Evolutionary conservation across 2,888 invertebrate genomes (phyloP), one percentile per base, ranked within the genome.

Genomic region (Microctonus hyperodae): DNA sequence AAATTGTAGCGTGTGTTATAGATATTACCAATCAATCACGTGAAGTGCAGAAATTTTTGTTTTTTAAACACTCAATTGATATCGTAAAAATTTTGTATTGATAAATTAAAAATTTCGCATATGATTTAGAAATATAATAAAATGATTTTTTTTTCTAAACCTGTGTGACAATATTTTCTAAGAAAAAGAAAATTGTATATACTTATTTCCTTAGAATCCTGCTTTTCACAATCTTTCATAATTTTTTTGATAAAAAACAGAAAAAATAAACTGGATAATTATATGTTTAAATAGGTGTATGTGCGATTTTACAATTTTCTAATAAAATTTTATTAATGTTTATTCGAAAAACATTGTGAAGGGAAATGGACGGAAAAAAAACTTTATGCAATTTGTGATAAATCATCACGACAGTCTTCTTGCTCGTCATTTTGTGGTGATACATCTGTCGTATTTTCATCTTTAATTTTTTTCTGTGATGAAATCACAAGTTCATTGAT

Each of bases 401-500:
- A 48, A 37, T 50, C 37, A 33, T 62, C 57, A 23, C 66, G 62
- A 61, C 66, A 62, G 37, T 66, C 62, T 33, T 33, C 20, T n/a
- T 44, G 9, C 57, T 61, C 51, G 22, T 40, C 55, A 40, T 62
- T 31, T 35, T 20, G 13, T 22, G 48, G 25, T 20, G 60, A 20
- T 22, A 4, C 20, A 50, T 50, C 16, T 20, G 31, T n/a, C 22
- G 53, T 11, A 23, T n/a, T 25, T 40, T 59, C 44, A 13, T 44
- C 16, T 50, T 7, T 5, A 6, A 25, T 25, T 7, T 13, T 13
- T 59, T 31, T 57, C 23, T 22, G 51, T 33, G 33, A n/a, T 11
- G 50, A 22, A 5, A 10, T 23, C 50, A 48, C 33, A 11, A 33
- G 28, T 28, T 66, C 35, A 20, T 35, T 13, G 20, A 6, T 16